Evolutionary conservation across 1,140 invertebrate genomes (phyloP).

Genomic region (Hyposmocoma kahamanoa): DNA sequence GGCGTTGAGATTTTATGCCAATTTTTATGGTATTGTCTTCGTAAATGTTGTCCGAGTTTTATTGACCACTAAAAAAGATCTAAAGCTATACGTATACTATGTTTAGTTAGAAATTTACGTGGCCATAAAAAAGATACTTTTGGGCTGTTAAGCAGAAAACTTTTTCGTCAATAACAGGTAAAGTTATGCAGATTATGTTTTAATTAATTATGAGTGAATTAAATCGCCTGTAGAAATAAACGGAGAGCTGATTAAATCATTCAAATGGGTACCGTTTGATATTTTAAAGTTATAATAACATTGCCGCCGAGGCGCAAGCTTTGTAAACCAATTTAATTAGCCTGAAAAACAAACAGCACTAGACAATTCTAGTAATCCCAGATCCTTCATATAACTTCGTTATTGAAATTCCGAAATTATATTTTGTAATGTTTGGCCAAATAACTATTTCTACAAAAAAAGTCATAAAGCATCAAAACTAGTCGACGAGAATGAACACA

Average conservation of each 20-base stretch:
- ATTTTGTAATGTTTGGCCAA: too few relatives aligned
- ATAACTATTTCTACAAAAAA: too few relatives aligned
- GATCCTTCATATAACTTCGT: too few relatives aligned
- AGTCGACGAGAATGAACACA: too few relatives aligned
- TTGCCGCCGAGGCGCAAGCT: conserved; percentile 11
- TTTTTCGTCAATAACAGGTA: background rate
- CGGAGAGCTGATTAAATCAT: conserved; percentile 20
- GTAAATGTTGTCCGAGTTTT: conserved; percentile 62
- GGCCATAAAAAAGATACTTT: background rate
- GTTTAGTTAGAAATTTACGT: background rate
- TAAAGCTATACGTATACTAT: conserved; percentile 4
- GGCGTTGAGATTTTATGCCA: conserved; percentile 63
- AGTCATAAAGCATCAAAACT: too few relatives aligned
- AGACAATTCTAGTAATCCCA: too few relatives aligned
- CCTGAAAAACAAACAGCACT: too few relatives aligned
- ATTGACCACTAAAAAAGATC: conserved; percentile 52
- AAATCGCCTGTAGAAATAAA: conserved; percentile 3
- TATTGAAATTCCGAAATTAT: too few relatives aligned
- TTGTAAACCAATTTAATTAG: too few relatives aligned
- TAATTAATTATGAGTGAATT: background rate
- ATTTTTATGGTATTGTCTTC: conserved; percentile 65
- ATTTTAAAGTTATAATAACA: conserved; percentile 25
- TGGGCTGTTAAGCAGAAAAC: too few relatives aligned
- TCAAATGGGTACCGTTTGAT: conserved; percentile 15
- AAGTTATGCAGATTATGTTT: background rate